Base-by-base conservation (phyloP, 2,797 vertebrate genomes). In the Spheniscus humboldti region DNA sequence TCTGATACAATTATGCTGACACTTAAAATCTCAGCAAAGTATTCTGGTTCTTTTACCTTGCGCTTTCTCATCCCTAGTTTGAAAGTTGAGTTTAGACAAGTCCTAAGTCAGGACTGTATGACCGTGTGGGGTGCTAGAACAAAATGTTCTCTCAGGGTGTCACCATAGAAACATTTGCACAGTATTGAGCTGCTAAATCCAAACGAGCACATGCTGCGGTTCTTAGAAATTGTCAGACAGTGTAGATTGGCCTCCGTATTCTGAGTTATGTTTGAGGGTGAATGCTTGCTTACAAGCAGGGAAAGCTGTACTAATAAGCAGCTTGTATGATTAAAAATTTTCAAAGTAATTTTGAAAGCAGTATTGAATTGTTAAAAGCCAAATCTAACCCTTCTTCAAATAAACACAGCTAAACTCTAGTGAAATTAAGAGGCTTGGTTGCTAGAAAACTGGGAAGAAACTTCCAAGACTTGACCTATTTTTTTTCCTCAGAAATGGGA, bases 141-240 rank as follows among this genome's bases (percentile, higher is more conserved):
- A 91, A 90, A 92, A 81, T 88, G 87, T 92, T 92, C 86, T 87
- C 28, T 78, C 13, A 2, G 47, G 30, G 19, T 76, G 31, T 96
- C 84, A 48, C 92, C 69, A 86, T 83, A 96, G 94, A 94, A 96
- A 96, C 86, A 33, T 57, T 63, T 47, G 52, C n/a, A 63, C 33
- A 72, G 31, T 75, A 39, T 48, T 72, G 76, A 88, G 67, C 76
- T 83, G 80, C 88, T 92, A 87, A 67, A 68, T 41, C 83, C 63
- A 59, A 90, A 81, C 0, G 0, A 60, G 59, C 63, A 60, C 35
- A 39, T n/a, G 50, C 68, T 90, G 72, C 64, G 83, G 45, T 69
- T 89, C 83, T 35, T 76, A 41, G 53, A 77, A 76, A 86, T n/a
- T 62, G 20, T 39, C 63, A 56, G 30, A 5, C 25, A 33, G n/a